Evolutionary conservation across 2,113 vertebrate genomes (phyloP), one percentile per base, ranked within the genome.

Genomic region (Eptesicus fuscus): DNA sequence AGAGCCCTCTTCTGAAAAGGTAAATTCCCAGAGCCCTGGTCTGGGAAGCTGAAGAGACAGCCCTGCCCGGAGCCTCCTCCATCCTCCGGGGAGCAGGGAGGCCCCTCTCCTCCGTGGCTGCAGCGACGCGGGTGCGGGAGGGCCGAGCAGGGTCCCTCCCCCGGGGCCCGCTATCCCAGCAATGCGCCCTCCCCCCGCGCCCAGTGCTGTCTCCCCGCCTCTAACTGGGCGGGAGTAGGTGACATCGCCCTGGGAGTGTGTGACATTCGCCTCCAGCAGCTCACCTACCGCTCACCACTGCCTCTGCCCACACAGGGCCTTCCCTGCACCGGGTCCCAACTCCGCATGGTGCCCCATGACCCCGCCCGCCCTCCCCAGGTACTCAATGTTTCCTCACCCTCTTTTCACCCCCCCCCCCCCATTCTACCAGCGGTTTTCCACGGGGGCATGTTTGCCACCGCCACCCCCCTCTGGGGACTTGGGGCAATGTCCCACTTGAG

Each of bases 21-120:
- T 88, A 92, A 70, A 79, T 89, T 97, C 96, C 94, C 96, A 97
- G 77, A 88, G 82, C 87, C 51, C 78, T 56, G 74, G 40, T 61
- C 30, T 1, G 4, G 65, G 42, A 94, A 78, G 76, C 32, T 5
- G 51, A 28, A 11, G 4, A 23, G 49, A 35, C 28, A 53, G 42
- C 9, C 12, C 23, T 25, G 56, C 22, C 56, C 6, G 56, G 56
- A 25, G 56, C 56, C 9, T 23, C 56, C 22, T 9, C 51, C 14
- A 14, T 32, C 49, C 14, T 35, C 8, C 0, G 0, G 61, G 13
- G 30, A 44, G n/a, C 7, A 40, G 30, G 49, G 91, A 42, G n/a
- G 25, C 30, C 3, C 40, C 0, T 10, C 30, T n/a, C 61, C 56
- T 77, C 37, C 59, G 14, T 5, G 25, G 22, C 59, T 28, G 51